Conservation (phyloP, 2,888 invertebrate species). For the Reticulitermes lucifugus region DNA sequence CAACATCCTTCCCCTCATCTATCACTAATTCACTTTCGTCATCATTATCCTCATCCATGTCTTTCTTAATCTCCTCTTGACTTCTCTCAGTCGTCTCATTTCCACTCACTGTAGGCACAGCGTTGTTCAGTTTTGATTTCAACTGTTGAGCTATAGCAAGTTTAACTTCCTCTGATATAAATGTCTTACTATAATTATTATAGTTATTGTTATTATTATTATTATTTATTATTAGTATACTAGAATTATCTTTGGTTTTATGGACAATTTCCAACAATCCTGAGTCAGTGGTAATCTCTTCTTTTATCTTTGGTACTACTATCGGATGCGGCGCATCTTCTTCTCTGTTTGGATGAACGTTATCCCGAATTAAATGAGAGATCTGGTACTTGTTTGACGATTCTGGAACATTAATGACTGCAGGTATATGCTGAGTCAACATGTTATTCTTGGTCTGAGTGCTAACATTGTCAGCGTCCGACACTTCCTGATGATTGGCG, state of each 20-base stretch:
- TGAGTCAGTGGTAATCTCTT: slow-evolving; percentile 51
- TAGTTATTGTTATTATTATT: slow-evolving; percentile 18
- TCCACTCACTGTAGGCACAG: slow-evolving; percentile 43
- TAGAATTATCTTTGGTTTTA: slow-evolving; percentile 52
- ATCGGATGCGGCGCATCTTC: neutral
- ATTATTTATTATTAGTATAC: slow-evolving; percentile 42
- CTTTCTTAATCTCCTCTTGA: slow-evolving; percentile 3
- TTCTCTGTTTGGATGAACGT: neutral
- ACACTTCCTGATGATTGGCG: neutral
- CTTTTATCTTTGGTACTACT: slow-evolving; percentile 34
- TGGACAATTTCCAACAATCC: slow-evolving; percentile 44
- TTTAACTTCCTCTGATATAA: slow-evolving; percentile 76
- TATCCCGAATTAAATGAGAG: slow-evolving; percentile 20
- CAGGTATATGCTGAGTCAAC: neutral
- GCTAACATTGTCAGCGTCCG: neutral
- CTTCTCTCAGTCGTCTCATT: slow-evolving; percentile 74
- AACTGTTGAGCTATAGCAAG: slow-evolving; percentile 85
- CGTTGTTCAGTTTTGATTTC: slow-evolving; percentile 62
- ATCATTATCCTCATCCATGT: slow-evolving; percentile 12
- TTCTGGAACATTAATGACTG: slow-evolving; percentile 32
- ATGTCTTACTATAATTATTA: slow-evolving; percentile 50
- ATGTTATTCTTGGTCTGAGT: neutral
- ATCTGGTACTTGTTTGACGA: slow-evolving; percentile 27
- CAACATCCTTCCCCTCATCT: slow-evolving; percentile 71
- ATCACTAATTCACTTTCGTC: slow-evolving; percentile 67